These are phyloP conservation scores for Drosophila repleta DNA, from an alignment of 1,140 invertebrate species.

Conservation along the genomic window DNA sequence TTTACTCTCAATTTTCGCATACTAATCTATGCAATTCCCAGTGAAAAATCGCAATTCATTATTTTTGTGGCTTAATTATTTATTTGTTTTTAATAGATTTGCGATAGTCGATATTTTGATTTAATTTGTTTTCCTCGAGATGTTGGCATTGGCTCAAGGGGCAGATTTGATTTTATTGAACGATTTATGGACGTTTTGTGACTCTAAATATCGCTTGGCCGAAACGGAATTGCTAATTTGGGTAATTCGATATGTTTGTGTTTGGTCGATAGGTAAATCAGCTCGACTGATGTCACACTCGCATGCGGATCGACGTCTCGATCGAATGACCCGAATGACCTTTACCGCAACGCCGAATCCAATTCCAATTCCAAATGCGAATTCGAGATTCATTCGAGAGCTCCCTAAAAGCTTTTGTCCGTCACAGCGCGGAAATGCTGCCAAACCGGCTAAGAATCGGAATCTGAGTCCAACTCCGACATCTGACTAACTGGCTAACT, in stretches of 20 bases:
- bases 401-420: slow-evolving; percentile 32
- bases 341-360: slow-evolving; percentile 23
- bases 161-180: slow-evolving; percentile 8
- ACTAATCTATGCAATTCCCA: too few species aligned
- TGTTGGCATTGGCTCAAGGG: neutral
- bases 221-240: slow-evolving; percentile 7
- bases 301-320: slow-evolving; percentile 6
- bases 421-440: slow-evolving; percentile 67
- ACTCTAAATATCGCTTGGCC: neutral
- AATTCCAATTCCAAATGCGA: neutral
- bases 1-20: too few species aligned
- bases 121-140: neutral
- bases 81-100: slow-evolving; percentile 13
- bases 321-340: slow-evolving; percentile 39
- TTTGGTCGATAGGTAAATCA: slow-evolving; percentile 4
- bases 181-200: slow-evolving; percentile 9
- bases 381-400: neutral
- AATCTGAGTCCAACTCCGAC: neutral
- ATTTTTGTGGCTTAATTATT: neutral
- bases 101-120: too few species aligned
- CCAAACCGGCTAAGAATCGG: slow-evolving; percentile 60
- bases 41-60: too few species aligned
- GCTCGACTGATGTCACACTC: slow-evolving; percentile 20
- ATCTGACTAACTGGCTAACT: neutral
- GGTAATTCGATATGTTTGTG: slow-evolving; percentile 10